A percentile compares a stretch with the other conserved stretches of the same genome.
phyloP scores from a whole-genome alignment of 2,797 vertebrate genomes.

The Coranthus polyacanthus region DNA sequence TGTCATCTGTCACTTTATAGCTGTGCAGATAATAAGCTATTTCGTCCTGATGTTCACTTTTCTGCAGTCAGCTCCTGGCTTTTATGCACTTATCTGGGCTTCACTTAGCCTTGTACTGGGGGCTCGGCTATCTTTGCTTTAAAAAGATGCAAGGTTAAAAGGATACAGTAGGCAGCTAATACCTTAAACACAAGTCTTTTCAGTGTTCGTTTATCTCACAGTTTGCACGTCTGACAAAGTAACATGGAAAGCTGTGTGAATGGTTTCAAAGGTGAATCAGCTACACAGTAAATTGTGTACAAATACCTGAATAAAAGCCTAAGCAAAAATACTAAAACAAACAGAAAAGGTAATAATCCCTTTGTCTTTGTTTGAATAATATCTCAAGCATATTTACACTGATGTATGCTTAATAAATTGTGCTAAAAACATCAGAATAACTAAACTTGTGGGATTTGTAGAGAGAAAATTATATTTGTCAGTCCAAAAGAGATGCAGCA shows the following conservation, averaged over 20 bases:
- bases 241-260: not conserved
- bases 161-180: not conserved
- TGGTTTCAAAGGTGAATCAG: constrained; percentile 39
- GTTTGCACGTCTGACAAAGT: not conserved
- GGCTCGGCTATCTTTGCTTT: constrained; percentile 11
- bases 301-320: constrained; percentile 26
- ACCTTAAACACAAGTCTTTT: not conserved
- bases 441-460: too few species aligned
- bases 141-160: constrained; percentile 6
- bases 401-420: too few species aligned
- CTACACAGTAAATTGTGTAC: not conserved
- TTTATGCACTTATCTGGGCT: constrained; percentile 29
- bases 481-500: not conserved
- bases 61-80: constrained; percentile 25
- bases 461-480: too few species aligned
- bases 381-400: too few species aligned
- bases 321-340: constrained; percentile 27
- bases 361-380: not conserved
- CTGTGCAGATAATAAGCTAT: not conserved
- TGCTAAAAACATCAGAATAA: too few species aligned
- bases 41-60: constrained; percentile 9
- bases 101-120: not conserved
- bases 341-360: constrained; percentile 3
- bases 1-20: constrained; percentile 25
- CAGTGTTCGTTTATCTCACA: constrained; percentile 4